Evolutionary conservation across 2,797 vertebrate species (phyloP).

Genomic region (Sebastes steindachneri): DNA sequence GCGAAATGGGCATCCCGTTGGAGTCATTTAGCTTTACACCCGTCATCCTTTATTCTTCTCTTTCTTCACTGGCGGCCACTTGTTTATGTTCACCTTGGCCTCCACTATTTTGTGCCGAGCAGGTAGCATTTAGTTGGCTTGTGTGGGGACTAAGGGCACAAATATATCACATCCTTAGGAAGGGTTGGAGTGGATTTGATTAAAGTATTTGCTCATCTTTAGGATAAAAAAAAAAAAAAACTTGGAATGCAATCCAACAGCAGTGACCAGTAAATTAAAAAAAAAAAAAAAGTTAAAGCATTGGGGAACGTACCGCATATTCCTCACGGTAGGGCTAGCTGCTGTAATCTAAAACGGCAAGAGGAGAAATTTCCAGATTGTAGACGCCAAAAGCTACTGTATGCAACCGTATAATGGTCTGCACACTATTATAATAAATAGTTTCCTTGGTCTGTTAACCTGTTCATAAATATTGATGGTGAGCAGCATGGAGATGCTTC

Average conservation of each 20-base stretch:
- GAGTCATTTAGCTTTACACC: neutral
- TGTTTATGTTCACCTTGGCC: neutral
- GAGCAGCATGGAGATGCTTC: constrained; percentile 18
- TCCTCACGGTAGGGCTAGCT: neutral
- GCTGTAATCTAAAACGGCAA: neutral
- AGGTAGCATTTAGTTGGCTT: neutral
- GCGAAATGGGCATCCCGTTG: neutral
- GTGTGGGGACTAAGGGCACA: neutral
- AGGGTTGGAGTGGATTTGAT: neutral
- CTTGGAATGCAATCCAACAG: neutral
- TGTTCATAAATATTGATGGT: constrained; percentile 65
- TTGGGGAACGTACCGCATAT: neutral
- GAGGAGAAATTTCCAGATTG: constrained; percentile 5
- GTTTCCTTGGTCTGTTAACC: constrained; percentile 38
- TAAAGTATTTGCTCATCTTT: neutral
- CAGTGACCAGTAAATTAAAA: neutral
- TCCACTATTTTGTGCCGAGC: neutral
- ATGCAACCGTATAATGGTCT: constrained; percentile 16
- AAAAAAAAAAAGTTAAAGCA: neutral
- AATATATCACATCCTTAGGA: neutral
- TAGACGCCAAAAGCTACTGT: neutral
- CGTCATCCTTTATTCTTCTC: neutral
- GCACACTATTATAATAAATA: constrained; percentile 45
- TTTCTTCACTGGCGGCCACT: neutral
- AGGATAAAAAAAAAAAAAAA: neutral